phyloP scores from a whole-genome alignment of 2,797 vertebrate species.

The Thalassophryne amazonica region DNA sequence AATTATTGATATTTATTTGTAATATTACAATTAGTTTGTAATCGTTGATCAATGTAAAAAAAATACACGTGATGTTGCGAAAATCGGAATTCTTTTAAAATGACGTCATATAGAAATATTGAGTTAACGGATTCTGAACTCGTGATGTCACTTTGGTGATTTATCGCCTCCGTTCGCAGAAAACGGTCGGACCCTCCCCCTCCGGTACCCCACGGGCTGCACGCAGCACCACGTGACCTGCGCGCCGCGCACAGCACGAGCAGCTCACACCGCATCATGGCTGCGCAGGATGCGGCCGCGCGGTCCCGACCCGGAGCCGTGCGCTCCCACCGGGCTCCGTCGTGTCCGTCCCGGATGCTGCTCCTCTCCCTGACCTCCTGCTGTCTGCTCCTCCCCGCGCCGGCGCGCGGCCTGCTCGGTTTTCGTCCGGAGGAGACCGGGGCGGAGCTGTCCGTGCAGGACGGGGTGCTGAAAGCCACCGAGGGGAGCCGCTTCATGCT shows the following conservation, averaged over 20 bases:
- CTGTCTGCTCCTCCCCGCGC: slow-evolving; percentile 67
- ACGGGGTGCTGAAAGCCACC: slow-evolving; percentile 88
- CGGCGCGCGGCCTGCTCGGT: slow-evolving; percentile 81
- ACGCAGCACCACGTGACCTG: slow-evolving; percentile 64
- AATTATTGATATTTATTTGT: no score
- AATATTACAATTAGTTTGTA: no score
- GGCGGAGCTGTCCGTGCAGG: slow-evolving; percentile 84
- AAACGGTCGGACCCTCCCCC: slow-evolving; percentile 18
- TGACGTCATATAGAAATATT: no score
- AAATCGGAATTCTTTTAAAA: no score
- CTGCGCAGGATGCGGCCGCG: slow-evolving; percentile 77
- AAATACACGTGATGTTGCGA: no score
- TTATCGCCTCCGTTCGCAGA: not conserved
- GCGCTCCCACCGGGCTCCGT: slow-evolving; percentile 47
- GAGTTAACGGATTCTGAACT: no score
- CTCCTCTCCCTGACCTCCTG: slow-evolving; percentile 65
- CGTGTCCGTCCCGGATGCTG: slow-evolving; percentile 75
- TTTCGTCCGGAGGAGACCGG: slow-evolving; percentile 91
- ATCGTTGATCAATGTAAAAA: no score
- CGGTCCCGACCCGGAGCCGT: slow-evolving; percentile 55
- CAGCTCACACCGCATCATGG: slow-evolving; percentile 77
- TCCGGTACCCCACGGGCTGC: slow-evolving; percentile 50
- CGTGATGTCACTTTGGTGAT: no score
- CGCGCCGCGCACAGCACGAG: slow-evolving; percentile 46
- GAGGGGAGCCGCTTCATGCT: slow-evolving; percentile 92